Evolutionary conservation across 2,797 vertebrate genomes (phyloP), one percentile per base, ranked within the genome.

Genomic region (Sebastes wilsoni): DNA sequence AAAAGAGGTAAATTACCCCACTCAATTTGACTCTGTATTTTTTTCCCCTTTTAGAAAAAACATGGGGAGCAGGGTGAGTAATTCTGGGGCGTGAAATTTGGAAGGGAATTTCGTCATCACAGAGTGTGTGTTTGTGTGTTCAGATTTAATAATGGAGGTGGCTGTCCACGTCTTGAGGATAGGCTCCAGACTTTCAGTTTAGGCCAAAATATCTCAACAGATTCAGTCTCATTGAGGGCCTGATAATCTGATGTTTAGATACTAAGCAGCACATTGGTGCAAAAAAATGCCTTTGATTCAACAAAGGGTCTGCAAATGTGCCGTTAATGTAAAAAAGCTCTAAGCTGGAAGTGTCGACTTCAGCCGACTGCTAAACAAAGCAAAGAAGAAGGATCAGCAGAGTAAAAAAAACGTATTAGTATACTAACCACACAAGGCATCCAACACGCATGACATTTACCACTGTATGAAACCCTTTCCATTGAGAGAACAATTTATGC

Each of bases 1-100:
- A 46, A 72, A 77, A 81, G 78, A 52, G 25, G 79, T 66, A 83
- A 88, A 88, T 84, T 78, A 80, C 71, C 59, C 62, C 42, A 72
- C 72, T 88, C 38, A 86, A 81, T 62, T 70, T 18, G 3, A 87
- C 75, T 65, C 60, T 55, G 11, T 12, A 25, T 32, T 28, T 28
- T 27, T 58, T 13, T 2, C 11, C 27, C 59, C 38, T 36, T 20
- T 36, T 12, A 74, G 30, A 34, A 62, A 72, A 71, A 74, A 64
- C 18, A 30, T 62, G 46, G 27, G 49, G 67, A 62, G 62, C 65
- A 69, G 32, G 14, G 55, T 1, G 49, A 65, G 62, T 58, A 72
- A 72, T 87, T 64, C 69, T 71, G 30, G 72, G 59, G 14, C 22
- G 25, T 42, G 28, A 83, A 66, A 85, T 85, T 28, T 62, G 58